A percentile compares a stretch with the other conserved stretches of the same genome.
phyloP scores from a whole-genome alignment of 1,140 invertebrate species.

The Ceratosolen solmsi region DNA sequence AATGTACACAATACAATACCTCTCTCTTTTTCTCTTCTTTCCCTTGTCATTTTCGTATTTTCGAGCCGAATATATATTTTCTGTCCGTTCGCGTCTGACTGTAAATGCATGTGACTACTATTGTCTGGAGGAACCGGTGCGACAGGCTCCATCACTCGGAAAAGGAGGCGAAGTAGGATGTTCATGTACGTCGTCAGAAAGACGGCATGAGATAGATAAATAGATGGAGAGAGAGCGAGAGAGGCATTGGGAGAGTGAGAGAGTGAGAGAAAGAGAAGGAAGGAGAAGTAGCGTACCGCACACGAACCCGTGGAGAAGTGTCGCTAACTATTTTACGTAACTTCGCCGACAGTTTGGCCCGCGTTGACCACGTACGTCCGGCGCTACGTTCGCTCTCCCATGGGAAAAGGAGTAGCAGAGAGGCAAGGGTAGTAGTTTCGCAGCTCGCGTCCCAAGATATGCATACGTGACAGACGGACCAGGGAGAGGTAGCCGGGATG shows the following conservation, averaged over 20 bases:
- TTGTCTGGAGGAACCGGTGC: constrained; percentile 53
- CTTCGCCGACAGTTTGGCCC: constrained; percentile 73
- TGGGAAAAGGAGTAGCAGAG: constrained; percentile 63
- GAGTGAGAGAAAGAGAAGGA: constrained; percentile 46
- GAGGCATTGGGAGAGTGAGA: constrained; percentile 21
- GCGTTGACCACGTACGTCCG: constrained; percentile 74
- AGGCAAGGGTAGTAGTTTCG: constrained; percentile 36
- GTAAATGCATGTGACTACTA: constrained; percentile 53
- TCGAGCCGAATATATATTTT: constrained; percentile 34
- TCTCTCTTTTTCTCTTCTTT: constrained; percentile 37
- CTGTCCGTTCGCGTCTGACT: constrained; percentile 40
- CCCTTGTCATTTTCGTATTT: constrained; percentile 23
- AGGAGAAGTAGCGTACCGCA: constrained; percentile 12
- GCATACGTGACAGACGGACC: constrained; percentile 73
- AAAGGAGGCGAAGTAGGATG: constrained; percentile 33
- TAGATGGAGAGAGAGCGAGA: constrained; percentile 26
- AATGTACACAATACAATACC: neutral
- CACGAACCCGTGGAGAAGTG: constrained; percentile 63
- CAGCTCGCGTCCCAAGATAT: constrained; percentile 70
- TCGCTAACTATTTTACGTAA: constrained; percentile 76
- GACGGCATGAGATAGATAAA: constrained; percentile 44
- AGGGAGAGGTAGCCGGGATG: neutral
- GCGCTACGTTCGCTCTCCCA: constrained; percentile 62
- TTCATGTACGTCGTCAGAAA: neutral
- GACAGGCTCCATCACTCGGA: constrained; percentile 26